phyloP scores from a whole-genome alignment of 1,140 invertebrate genomes.

The Lanistes nyassanus region DNA sequence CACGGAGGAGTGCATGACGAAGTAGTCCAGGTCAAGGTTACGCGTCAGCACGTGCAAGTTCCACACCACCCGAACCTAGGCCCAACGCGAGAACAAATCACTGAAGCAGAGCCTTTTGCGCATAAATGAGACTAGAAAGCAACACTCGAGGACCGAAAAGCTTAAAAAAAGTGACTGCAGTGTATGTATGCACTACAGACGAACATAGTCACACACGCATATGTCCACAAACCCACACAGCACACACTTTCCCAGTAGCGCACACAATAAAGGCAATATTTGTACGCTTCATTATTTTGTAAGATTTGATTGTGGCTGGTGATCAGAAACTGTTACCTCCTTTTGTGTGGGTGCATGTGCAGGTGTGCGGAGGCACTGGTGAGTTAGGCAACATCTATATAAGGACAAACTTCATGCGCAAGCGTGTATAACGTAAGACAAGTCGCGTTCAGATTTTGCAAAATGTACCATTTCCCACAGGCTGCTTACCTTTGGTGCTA shows the following conservation, averaged over 20 bases:
- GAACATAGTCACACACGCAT: slow-evolving; percentile 7
- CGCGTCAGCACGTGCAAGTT: slow-evolving; percentile 47
- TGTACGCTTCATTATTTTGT: too few species aligned
- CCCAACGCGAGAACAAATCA: background rate
- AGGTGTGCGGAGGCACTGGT: too few species aligned
- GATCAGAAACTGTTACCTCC: too few species aligned
- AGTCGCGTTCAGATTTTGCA: too few species aligned
- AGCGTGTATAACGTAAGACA: too few species aligned
- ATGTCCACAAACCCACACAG: slow-evolving; percentile 6
- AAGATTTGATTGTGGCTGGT: too few species aligned
- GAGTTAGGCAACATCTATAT: too few species aligned
- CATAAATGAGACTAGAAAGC: background rate
- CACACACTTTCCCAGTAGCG: background rate
- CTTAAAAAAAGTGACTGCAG: background rate
- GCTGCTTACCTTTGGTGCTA: slow-evolving; percentile 41
- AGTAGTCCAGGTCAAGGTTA: slow-evolving; percentile 43
- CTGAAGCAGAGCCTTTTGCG: background rate
- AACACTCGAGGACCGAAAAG: background rate
- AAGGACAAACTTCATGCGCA: too few species aligned
- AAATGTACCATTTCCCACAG: too few species aligned
- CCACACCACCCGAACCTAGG: slow-evolving; percentile 36
- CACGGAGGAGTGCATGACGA: slow-evolving; percentile 51
- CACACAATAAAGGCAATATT: too few species aligned
- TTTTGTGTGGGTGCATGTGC: too few species aligned
- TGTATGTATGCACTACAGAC: background rate